A percentile compares a stretch with the other conserved stretches of the same genome.
Conservation (phyloP, 2,797 vertebrate genomes). For the Chelmon rostratus region DNA sequence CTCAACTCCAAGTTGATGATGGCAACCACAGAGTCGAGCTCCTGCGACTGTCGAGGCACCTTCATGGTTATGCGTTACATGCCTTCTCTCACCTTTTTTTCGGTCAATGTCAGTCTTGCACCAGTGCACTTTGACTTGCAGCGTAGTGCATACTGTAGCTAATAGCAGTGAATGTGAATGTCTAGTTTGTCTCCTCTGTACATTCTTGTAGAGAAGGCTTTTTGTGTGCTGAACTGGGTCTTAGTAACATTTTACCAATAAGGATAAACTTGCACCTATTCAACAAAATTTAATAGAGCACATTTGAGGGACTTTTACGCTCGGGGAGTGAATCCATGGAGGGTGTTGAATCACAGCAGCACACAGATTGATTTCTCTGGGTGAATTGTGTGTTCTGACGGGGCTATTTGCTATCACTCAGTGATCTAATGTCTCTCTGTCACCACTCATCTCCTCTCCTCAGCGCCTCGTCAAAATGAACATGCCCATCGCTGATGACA, state of each 20-base stretch:
- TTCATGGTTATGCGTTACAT: conserved; percentile 84
- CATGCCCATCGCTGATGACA: conserved; percentile 95
- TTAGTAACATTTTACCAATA: conserved; percentile 10
- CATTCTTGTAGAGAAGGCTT: conserved; percentile 73
- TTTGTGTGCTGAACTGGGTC: conserved; percentile 81
- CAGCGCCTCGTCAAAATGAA: conserved; percentile 97
- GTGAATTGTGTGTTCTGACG: conserved; percentile 56
- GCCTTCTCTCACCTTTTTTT: conserved; percentile 81
- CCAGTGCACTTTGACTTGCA: conserved; percentile 83
- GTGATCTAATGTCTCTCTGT: conserved; percentile 38
- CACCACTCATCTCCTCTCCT: conserved; percentile 43
- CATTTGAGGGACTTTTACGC: not conserved
- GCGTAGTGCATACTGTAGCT: conserved; percentile 78
- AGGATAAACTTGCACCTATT: conserved; percentile 13
- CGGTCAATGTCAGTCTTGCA: conserved; percentile 78
- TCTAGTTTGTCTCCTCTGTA: conserved; percentile 75
- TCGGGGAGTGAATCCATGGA: not conserved
- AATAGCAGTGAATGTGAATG: conserved; percentile 80
- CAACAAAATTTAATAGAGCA: conserved; percentile 25
- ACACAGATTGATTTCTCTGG: conserved; percentile 83
- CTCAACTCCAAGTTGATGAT: conserved; percentile 61
- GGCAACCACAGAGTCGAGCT: conserved; percentile 84
- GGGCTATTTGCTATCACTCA: conserved; percentile 14
- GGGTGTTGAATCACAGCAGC: conserved; percentile 51
- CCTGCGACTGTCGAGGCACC: conserved; percentile 79